Percentiles rank a stretch among this genome's conserved stretches.
phyloP scores from a whole-genome alignment of 2,797 vertebrate genomes.

The Stomatorhinus walkeri region DNA sequence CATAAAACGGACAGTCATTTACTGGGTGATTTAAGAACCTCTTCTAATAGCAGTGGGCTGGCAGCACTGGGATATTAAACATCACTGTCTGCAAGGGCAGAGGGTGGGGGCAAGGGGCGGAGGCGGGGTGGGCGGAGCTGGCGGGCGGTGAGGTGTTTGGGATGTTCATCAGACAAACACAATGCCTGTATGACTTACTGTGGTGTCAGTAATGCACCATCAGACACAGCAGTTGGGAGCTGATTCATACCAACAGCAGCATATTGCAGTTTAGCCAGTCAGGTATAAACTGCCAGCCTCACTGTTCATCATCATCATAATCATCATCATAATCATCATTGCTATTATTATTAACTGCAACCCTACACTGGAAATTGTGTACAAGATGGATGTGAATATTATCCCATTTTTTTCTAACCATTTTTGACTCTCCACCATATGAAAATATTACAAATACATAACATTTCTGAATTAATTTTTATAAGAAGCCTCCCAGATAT shows the following conservation, averaged over 20 bases:
- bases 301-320: background rate
- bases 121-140: background rate
- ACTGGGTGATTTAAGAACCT: constrained; percentile 2
- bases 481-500: background rate
- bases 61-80: background rate
- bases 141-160: background rate
- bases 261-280: background rate
- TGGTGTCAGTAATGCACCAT: background rate
- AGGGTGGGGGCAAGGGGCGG: background rate
- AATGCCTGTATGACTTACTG: background rate
- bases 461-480: background rate
- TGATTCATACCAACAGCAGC: background rate
- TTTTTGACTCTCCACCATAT: background rate
- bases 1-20: background rate
- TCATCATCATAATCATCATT: background rate
- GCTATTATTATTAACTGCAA: background rate
- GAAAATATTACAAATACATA: background rate
- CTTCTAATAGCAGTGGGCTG: background rate
- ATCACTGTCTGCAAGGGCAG: background rate
- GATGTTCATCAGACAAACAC: background rate
- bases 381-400: background rate
- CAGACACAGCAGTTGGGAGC: background rate
- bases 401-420: background rate
- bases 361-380: background rate
- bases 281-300: background rate